phyloP scores from a whole-genome alignment of 2,888 invertebrate species.

The Hemistola chrysoprasaria region DNA sequence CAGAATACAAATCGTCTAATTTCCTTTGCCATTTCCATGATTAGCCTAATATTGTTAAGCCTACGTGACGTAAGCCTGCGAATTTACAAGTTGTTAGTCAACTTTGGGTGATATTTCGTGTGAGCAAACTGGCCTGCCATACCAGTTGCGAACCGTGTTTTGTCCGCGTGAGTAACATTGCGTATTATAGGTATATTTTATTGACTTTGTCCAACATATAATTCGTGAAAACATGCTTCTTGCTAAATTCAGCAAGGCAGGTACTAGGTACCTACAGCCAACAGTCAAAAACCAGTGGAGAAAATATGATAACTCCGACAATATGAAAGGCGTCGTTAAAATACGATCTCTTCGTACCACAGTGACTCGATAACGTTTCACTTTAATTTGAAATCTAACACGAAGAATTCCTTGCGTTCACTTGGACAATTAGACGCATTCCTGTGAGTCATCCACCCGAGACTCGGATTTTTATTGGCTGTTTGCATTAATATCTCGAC shows the following conservation, averaged over 20 bases:
- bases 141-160: constrained; percentile 1
- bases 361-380: constrained; percentile 51
- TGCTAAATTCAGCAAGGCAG: background rate
- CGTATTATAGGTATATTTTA: too few relatives aligned
- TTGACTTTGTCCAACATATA: background rate
- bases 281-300: constrained; percentile 6
- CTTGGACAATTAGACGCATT: constrained; percentile 72
- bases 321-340: constrained; percentile 23
- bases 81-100: constrained; percentile 7
- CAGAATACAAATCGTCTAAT: constrained; percentile 6
- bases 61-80: background rate
- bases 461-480: constrained; percentile 71
- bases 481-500: constrained; percentile 64
- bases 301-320: constrained; percentile 14
- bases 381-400: constrained; percentile 67
- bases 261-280: background rate
- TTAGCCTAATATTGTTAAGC: background rate
- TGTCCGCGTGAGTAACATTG: background rate
- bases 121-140: constrained; percentile 1
- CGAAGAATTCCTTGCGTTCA: constrained; percentile 61
- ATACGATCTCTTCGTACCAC: constrained; percentile 28
- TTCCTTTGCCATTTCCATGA: constrained; percentile 3
- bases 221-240: constrained; percentile 7
- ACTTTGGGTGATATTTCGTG: constrained; percentile 4
- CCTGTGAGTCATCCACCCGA: constrained; percentile 73